Evolutionary conservation across 2,888 invertebrate genomes (phyloP), one percentile per base, ranked within the genome.

Genomic region (Dasypolia templi): DNA sequence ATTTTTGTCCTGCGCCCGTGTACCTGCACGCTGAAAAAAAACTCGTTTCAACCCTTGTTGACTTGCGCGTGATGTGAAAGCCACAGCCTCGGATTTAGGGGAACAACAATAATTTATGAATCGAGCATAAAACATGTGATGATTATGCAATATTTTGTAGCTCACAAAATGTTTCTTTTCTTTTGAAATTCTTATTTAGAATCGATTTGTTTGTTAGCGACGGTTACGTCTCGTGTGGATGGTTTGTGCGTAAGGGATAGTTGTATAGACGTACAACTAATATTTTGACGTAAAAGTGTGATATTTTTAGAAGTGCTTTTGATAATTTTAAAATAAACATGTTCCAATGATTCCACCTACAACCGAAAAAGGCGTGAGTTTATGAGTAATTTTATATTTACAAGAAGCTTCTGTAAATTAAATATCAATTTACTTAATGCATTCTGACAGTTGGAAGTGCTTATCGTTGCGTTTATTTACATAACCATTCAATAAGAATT

Each of bases 31-130:
- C 69, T 74, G 62, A 72, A 81, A 68, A 79, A 85, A 85, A 85
- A 82, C 79, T 79, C 64, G 68, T 68, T 82, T 84, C 83, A 79
- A 78, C 79, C 84, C 86, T 76, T 86, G 86, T 87, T 85, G 87
- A 88, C 85, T 89, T 85, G 86, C 76, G 84, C 83, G 82, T 83
- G 86, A 84, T 87, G 79, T 86, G 84, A 83, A 89, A 89, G 84
- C 86, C 83, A 81, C 86, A 82, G 82, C 81, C 76, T 72, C 78
- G 84, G 84, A 86, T 89, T 89, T 89, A 72, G 71, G 79, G 81
- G 73, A 84, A 86, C 79, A 86, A 85, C 86, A 88, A 89, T 89
- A 88, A 91, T 89, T 88, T 91, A 89, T 85, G 85, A 87, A 87
- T 84, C 84, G 75, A 79, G 77, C 77, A 86, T 83, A 86, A 85